Conservation (phyloP, 35 echinoderm and acorn worm species). For the Hemicentrotus pulcherrimus region DNA sequence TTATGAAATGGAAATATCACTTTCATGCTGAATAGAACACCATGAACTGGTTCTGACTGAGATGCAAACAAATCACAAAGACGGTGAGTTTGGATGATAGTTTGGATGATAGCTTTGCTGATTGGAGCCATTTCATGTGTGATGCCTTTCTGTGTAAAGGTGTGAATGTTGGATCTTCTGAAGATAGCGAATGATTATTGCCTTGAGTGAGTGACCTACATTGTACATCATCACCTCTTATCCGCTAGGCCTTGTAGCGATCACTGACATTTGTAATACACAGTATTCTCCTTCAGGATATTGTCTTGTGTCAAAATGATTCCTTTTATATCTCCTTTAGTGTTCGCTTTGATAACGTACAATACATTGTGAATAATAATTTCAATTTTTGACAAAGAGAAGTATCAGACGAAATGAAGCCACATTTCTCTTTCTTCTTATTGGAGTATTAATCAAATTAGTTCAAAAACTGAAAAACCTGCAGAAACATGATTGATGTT, state of each 20-base stretch:
- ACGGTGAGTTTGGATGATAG: neutral
- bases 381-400: no score
- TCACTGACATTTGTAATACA: neutral
- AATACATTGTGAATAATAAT: no score
- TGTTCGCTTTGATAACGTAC: neutral
- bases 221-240: neutral
- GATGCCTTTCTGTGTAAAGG: neutral
- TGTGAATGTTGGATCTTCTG: neutral
- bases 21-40: neutral
- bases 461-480: no score
- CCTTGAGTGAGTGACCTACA: neutral
- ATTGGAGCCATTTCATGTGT: neutral
- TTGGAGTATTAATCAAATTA: no score
- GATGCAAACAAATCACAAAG: neutral
- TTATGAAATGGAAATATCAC: slow-evolving; percentile 6
- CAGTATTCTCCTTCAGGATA: neutral
- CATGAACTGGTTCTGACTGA: neutral
- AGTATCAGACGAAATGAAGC: no score
- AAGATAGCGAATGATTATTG: slow-evolving; percentile 11
- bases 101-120: neutral
- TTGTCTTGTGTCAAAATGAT: neutral
- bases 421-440: no score
- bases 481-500: no score
- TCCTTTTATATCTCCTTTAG: neutral
- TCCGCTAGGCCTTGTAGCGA: neutral